Base-by-base conservation (phyloP, 1,140 invertebrate genomes). In the Agrypnia vestita region DNA sequence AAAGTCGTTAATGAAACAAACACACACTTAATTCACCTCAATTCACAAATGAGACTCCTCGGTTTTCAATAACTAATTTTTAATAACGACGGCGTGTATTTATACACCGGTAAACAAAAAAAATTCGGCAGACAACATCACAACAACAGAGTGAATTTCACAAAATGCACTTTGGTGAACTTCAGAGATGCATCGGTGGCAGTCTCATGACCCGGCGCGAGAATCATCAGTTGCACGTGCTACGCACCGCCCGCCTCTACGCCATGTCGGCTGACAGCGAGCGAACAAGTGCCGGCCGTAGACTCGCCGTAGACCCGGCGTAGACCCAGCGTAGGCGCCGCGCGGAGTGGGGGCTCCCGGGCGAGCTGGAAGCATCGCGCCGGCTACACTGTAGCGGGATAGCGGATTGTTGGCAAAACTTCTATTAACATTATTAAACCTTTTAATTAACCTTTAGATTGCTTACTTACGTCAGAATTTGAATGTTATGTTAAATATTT, bases 281-380 rank as follows among this genome's bases (percentile, higher is more conserved):
- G 49, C 49, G 61, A 64, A 64, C 61, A 64, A 64, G 61, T 64
- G 61, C 61, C 61, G 61, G 61, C 61, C 61, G 61, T 43, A 64
- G 61, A n/a, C 19, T 21, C 61, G 19, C 25, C 61, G 61, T 13
- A 43, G 21, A 43, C 61, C 61, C 61, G 61, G 61, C 61, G 61
- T 64, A 64, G 25, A 43, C 61, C 61, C 61, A 25, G 61, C 61
- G 25, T 21, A 35, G 61, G 17, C 15, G 61, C 61, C 61, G 13
- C 19, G 61, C 19, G 10, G 35, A 25, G 4, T 8, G 25, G 61
- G 61, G 61, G 17, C 55, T 10, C 19, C 10, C 4, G 25, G 61
- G 61, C 25, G 61, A 35, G 61, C 12, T 12, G 35, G 11, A 21
- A 12, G 11, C 10, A n/a, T 4, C 61, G 25, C 19, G 21, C 61